Evolutionary conservation across 2,113 vertebrate genomes (phyloP), one percentile per base, ranked within the genome.

Genomic region (Pontoporia blainvillei): DNA sequence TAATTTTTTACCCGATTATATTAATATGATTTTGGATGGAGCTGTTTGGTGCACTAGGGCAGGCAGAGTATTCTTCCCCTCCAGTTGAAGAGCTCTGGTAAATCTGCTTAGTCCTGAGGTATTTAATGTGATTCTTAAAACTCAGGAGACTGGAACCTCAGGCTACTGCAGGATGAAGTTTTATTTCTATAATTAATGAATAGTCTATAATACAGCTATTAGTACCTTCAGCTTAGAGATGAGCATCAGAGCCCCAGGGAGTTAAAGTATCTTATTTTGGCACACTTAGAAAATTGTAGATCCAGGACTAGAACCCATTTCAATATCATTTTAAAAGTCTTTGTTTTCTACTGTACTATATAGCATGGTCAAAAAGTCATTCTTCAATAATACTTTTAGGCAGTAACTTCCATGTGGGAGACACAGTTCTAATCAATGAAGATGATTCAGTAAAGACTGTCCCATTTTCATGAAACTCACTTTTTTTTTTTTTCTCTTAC

Each of bases 401-500:
- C 31, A 73, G 31, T 54, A 91, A 44, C 29, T 72, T 81, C 31
- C 13, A 20, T 39, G 2, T 86, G 11, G 39, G 2, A 36, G 10
- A 13, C 14, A 41, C 7, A 88, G 21, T 87, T 95, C 64, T 39
- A 59, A 82, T 25, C 39, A 79, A 25, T 69, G 54, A 91, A 61
- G 29, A 54, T 71, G 2, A 81, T 39, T 90, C 14, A 15, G 15
- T 79, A 5, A 61, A 20, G 6, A 31, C 75, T 44, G 5, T 69
- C 25, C 1, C 36, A 95, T 83, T 92, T 96, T 94, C 41, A 87
- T 46, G 49, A 69, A 94, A 78, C 3, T 21, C 11, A 25, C 3
- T 20, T 76, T 72, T 46, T 69, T 86, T n/a, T 49, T n/a, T 49
- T 52, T 76, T 36, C 41, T 82, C 13, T 86, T 66, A 39, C 3